Evolutionary conservation across 2,797 vertebrate species (phyloP), one percentile per base, ranked within the genome.

Genomic region (Lutjanus argentimaculatus): DNA sequence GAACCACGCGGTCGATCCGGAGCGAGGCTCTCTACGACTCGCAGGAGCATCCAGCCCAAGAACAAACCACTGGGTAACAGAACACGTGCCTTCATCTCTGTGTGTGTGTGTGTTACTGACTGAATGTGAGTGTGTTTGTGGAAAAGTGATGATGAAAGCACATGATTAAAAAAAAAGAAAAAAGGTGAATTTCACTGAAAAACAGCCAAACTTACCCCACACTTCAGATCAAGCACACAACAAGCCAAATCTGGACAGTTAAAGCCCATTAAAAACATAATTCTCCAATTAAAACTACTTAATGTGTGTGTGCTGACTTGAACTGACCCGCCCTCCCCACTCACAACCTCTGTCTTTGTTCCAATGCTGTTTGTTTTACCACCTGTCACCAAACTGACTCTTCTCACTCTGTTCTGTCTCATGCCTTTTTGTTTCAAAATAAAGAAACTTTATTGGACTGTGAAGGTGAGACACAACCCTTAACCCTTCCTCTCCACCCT

Each of bases 41-140:
- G 98, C 11, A 94, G 98, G 78, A 99, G 97, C 95, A 97, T 99
- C 93, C 99, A 99, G 90, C 98, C 98, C 25, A 99, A 99, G 88
- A 96, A 95, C 53, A 99, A 97, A 91, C 96, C 97, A 4, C 88
- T 97, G 12, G 97, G 98, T 97, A 97, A 96, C 77, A 11, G 3
- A 49, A 66, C 62, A 30, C 21, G 1, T 7, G 52, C 21, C 69
- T 58, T 72, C 70, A 3, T 68, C 17, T 72, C 42, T 61, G 62
- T 67, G 17, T 78, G 58, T 56, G 46, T 63, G 64, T 46, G 30
- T 36, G 30, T 36, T 36, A 36, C 2, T 36, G 30, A 36, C 4
- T 46, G 25, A n/a, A 43, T 36, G 19, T 1, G 10, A n/a, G 25
- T n/a, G 16, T 45, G 51, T 10, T 8, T 22, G 46, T 10, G 25